Percentiles rank a stretch among this genome's conserved stretches.
Conservation (phyloP, 2,113 vertebrate species). For the Oryzias woworae region DNA sequence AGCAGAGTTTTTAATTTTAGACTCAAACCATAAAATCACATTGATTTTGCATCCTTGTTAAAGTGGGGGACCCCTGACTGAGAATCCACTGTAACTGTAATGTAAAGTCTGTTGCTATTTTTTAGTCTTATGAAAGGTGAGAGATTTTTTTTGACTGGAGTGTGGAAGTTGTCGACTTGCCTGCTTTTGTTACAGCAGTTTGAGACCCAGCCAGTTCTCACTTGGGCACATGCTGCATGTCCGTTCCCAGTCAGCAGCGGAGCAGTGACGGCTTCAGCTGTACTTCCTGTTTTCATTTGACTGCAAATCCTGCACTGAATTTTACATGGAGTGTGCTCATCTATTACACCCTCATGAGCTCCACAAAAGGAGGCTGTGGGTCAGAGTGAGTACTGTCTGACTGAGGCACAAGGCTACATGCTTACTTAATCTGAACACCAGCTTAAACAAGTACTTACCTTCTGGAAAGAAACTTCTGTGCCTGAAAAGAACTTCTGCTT, state of each 20-base stretch:
- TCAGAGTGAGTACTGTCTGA: constrained; percentile 48
- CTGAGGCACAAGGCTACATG: constrained; percentile 37
- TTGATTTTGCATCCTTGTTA: constrained; percentile 40
- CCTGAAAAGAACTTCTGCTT: constrained; percentile 44
- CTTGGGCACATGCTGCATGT: constrained; percentile 53
- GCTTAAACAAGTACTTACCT: constrained; percentile 32
- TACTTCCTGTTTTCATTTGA: constrained; percentile 61
- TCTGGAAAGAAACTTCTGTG: constrained; percentile 37
- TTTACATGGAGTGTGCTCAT: constrained; percentile 57
- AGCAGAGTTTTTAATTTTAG: constrained; percentile 6
- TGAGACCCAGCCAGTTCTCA: constrained; percentile 40
- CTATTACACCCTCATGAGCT: constrained; percentile 45
- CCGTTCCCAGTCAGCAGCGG: constrained; percentile 44
- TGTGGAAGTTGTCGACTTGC: constrained; percentile 21
- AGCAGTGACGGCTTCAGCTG: constrained; percentile 50
- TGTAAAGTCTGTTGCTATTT: constrained; percentile 13
- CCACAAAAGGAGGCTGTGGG: constrained; percentile 38
- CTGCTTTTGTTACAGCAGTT: constrained; percentile 36
- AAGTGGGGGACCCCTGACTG: constrained; percentile 12
- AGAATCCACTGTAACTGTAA: constrained; percentile 16
- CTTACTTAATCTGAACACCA: constrained; percentile 38
- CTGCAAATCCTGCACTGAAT: constrained; percentile 49
- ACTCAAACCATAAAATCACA: constrained; percentile 27
- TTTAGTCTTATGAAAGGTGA: constrained; percentile 24
- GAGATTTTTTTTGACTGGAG: constrained; percentile 20